phyloP scores from a whole-genome alignment of 2,888 invertebrate genomes.

The Habrosyne pyritoides region DNA sequence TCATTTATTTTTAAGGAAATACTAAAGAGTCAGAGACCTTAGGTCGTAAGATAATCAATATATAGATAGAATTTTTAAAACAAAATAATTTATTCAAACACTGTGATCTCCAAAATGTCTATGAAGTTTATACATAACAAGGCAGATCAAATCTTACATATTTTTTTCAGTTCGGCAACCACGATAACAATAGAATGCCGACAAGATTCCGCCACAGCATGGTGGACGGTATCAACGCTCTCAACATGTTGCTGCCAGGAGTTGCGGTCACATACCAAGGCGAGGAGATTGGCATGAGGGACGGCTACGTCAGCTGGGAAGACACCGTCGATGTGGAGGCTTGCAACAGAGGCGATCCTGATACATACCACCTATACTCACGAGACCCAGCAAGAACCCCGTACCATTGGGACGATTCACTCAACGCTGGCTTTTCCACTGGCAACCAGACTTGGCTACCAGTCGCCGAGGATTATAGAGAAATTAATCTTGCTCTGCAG shows the following conservation, averaged over 20 bases:
- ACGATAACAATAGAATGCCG: constrained; percentile 86
- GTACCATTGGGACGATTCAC: constrained; percentile 84
- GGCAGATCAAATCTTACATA: not conserved
- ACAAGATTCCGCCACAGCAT: constrained; percentile 85
- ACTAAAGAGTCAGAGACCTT: too few species aligned
- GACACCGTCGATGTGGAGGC: constrained; percentile 84
- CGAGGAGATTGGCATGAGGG: constrained; percentile 90
- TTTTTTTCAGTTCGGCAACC: constrained; percentile 85
- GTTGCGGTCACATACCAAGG: constrained; percentile 92
- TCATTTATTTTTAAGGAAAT: too few species aligned
- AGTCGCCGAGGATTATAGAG: constrained; percentile 83
- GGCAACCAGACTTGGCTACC: constrained; percentile 86
- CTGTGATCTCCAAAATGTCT: too few species aligned
- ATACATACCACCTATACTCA: constrained; percentile 77
- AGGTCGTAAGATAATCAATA: too few species aligned
- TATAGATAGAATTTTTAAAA: too few species aligned
- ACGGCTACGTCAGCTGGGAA: constrained; percentile 82
- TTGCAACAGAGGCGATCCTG: constrained; percentile 76
- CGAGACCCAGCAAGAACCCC: constrained; percentile 87
- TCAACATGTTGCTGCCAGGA: constrained; percentile 89
- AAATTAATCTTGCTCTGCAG: constrained; percentile 83
- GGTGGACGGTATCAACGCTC: constrained; percentile 87
- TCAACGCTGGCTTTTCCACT: constrained; percentile 85
- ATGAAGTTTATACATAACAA: too few species aligned
- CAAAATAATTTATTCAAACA: too few species aligned